Conservation (phyloP, 2,797 vertebrate genomes). For the Liasis olivaceus region DNA sequence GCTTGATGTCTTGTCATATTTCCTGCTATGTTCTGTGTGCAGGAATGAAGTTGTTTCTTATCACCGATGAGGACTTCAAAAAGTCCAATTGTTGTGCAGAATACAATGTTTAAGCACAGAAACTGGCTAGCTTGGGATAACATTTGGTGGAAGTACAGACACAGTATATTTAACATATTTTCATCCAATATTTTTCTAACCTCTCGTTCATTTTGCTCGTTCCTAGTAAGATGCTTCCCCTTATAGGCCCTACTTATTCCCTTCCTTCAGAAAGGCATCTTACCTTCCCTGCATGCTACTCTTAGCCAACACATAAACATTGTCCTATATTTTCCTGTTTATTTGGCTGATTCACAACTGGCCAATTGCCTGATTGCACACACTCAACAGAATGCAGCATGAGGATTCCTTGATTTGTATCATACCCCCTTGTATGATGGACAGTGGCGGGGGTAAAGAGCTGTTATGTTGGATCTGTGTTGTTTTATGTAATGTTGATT, state of each 20-base stretch:
- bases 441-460: neutral
- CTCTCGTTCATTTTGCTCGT: neutral
- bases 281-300: neutral
- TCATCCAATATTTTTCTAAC: conserved; percentile 1
- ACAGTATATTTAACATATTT: neutral
- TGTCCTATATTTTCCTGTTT: neutral
- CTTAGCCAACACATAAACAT: neutral
- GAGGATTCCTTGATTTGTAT: neutral
- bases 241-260: neutral
- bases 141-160: neutral
- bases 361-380: neutral
- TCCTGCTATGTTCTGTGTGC: neutral
- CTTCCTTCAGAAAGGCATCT: neutral
- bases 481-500: neutral
- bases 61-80: neutral
- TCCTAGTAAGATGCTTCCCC: neutral
- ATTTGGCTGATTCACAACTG: neutral
- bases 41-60: neutral
- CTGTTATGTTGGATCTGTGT: neutral
- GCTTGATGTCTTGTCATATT: neutral
- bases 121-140: neutral
- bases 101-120: neutral
- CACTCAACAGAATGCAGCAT: neutral
- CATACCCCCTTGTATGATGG: neutral
- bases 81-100: neutral